These are phyloP conservation scores for Trilocha varians DNA, from an alignment of 2,888 invertebrate genomes.

Conservation along the genomic window DNA sequence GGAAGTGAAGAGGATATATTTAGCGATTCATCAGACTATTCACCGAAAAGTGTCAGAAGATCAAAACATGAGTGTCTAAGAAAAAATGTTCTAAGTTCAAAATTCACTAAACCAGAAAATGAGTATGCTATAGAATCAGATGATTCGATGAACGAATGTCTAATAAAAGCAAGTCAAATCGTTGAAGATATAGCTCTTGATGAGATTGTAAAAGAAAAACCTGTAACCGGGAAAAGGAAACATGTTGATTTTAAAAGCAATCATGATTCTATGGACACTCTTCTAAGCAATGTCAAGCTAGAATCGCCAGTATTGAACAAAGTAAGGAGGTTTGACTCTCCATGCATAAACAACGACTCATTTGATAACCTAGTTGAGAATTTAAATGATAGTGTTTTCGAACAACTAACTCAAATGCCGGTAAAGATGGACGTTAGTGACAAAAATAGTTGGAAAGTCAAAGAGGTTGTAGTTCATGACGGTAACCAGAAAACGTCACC, in stretches of 20 bases:
- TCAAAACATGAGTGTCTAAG: slow-evolving; percentile 44
- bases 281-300: slow-evolving; percentile 49
- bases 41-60: slow-evolving; percentile 45
- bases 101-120: slow-evolving; percentile 47
- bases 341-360: slow-evolving; percentile 54
- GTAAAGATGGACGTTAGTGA: slow-evolving; percentile 24
- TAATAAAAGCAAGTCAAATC: slow-evolving; percentile 61
- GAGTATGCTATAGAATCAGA: slow-evolving; percentile 61
- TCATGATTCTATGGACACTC: slow-evolving; percentile 55
- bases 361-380: slow-evolving; percentile 60
- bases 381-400: slow-evolving; percentile 61
- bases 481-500: slow-evolving; percentile 46
- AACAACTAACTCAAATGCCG: slow-evolving; percentile 53
- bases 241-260: slow-evolving; percentile 28
- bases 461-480: slow-evolving; percentile 34
- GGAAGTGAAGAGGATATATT: slow-evolving; percentile 59
- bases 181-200: slow-evolving; percentile 54
- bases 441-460: slow-evolving; percentile 34
- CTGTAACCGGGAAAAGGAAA: neutral
- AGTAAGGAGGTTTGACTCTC: slow-evolving; percentile 38
- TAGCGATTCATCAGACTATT: slow-evolving; percentile 42
- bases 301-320: slow-evolving; percentile 42
- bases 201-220: slow-evolving; percentile 24
- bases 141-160: slow-evolving; percentile 67
- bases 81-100: slow-evolving; percentile 59